Evolutionary conservation across 1,140 invertebrate species (phyloP), one percentile per base, ranked within the genome.

Genomic region (Ooceraea biroi): DNA sequence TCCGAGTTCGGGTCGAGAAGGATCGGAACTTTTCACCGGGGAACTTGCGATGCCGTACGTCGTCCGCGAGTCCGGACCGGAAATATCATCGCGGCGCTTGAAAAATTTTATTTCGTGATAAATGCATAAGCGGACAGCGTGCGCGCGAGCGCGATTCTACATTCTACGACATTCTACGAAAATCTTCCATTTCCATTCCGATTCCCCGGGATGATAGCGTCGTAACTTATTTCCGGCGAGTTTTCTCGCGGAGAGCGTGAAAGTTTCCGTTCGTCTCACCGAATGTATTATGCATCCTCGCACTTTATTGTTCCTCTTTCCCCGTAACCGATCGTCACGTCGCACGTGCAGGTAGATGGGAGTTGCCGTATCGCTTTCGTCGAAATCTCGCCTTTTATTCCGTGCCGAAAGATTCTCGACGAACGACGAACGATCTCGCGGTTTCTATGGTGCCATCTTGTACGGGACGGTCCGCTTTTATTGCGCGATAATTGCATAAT

Each of bases 401-500:
- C 58, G 58, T 44, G 66, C 48, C 61, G 76, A 80, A 48, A 22
- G 76, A 80, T 57, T 58, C 76, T 14, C 65, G 50, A 17, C 50
- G 36, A 80, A 71, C 36, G 76, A 36, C 22, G 2, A 2, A 2
- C 36, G 27, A 71, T 58, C 68, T 69, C 76, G 55, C 48, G 36
- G 25, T 27, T 57, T 69, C 65, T 36, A 71, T 36, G 50, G 19
- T 22, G 60, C 63, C 46, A 2, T 77, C 77, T 76, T 83, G 71
- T 83, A 12, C 80, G 27, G 52, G 19, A 44, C 44, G n/a, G 57
- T 12, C 25, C 48, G 58, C 12, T 58, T 63, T 41, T 65, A 36
- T 83, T 78, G 60, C 83, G 57, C 58, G 69, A 83, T 85, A 83
- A 85, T 82, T 44, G 57, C 68, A 22, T 68, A 85, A 85, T 85